Base-by-base conservation (phyloP, 2,113 vertebrate genomes). In the Taxidea taxus region DNA sequence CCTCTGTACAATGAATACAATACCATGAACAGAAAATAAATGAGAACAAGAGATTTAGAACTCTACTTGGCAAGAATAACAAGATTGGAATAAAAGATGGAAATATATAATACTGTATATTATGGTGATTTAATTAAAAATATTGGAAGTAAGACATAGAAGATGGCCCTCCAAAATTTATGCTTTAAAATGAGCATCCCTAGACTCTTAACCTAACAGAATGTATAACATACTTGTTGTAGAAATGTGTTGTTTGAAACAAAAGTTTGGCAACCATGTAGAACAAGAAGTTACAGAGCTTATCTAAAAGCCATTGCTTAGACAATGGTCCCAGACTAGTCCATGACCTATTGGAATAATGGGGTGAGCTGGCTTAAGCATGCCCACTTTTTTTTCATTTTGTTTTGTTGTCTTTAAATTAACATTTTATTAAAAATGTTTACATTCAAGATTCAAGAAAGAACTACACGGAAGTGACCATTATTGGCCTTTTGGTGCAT, bases 11-110 rank as follows among this genome's bases (percentile, higher is more conserved):
- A 56, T 90, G 64, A 95, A 86, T 62, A 70, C 27, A 95, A 75
- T 23, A 62, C 39, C 68, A 92, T 77, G 13, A 51, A 56, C 42
- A 86, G 44, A 72, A 87, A 97, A 87, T 83, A 90, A 87, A 95
- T 72, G 62, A 84, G 56, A 97, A 72, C 16, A 74, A 92, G 56
- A 92, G 37, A 83, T 95, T 84, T 81, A 90, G 68, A 92, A 49
- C 27, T 77, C 58, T 85, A 54, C 77, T 58, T 94, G 42, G 44
- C 27, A 94, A 74, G 66, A 89, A 21, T 37, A 87, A 49, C 10
- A 93, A 44, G 23, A 70, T 85, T 93, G 94, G 78, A 96, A 92
- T 75, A 83, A 91, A 96, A 89, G 29, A 5, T 86, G 27, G 14
- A 39, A 87, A 93, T 39, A 89, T 66, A 91, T 34, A 39, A 9